Evolutionary conservation across 2,113 vertebrate species (phyloP).

Genomic region (Perca fluviatilis): DNA sequence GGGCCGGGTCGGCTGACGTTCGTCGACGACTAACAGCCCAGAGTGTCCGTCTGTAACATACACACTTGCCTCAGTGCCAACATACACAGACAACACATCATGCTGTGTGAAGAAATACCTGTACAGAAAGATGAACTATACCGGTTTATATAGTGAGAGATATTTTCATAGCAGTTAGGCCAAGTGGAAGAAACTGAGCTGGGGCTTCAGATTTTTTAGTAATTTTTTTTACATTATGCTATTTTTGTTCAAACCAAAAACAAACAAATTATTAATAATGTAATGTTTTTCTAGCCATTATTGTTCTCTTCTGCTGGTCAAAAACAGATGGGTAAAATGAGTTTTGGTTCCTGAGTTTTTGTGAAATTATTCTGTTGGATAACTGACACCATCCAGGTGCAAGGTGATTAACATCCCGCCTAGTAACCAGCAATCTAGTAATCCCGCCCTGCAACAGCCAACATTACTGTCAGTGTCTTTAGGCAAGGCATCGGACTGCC

Average conservation of each 20-base stretch:
- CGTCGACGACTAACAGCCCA: constrained; percentile 88
- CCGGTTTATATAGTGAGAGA: constrained; percentile 58
- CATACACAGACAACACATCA: neutral
- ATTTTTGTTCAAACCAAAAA: neutral
- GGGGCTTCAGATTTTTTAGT: constrained; percentile 26
- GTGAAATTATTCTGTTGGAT: neutral
- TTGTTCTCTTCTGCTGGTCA: constrained; percentile 7
- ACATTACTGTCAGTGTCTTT: constrained; percentile 30
- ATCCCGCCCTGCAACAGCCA: neutral
- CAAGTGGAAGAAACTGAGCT: constrained; percentile 49
- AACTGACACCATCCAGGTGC: neutral
- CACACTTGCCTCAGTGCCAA: constrained; percentile 60
- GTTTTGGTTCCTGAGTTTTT: constrained; percentile 19
- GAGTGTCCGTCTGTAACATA: neutral
- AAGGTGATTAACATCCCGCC: neutral
- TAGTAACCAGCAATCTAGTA: neutral
- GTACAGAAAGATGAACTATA: constrained; percentile 48
- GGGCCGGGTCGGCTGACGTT: constrained; percentile 95
- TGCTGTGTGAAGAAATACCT: constrained; percentile 34
- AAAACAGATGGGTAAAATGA: constrained; percentile 3
- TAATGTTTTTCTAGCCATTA: neutral
- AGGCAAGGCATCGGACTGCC: neutral
- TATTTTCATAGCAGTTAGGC: constrained; percentile 62
- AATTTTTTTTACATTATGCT: constrained; percentile 20
- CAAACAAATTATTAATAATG: neutral